Conservation (phyloP, 2,797 vertebrate genomes). For the Protosalanx chinensis region DNA sequence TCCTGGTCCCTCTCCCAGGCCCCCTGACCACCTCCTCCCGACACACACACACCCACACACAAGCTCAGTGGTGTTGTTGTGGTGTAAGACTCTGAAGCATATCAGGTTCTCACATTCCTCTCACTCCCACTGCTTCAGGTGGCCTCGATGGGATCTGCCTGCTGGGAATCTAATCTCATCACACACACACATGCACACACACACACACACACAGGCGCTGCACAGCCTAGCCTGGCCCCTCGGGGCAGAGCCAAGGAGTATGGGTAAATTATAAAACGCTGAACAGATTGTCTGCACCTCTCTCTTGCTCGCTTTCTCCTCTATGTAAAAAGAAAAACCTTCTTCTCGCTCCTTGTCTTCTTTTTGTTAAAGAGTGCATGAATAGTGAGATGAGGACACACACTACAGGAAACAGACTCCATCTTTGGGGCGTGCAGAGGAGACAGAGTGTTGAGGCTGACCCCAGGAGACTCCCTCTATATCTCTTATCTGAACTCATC, state of each 20-base stretch:
- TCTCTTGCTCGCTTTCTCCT: background rate
- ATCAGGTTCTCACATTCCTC: constrained; percentile 65
- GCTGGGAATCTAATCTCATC: constrained; percentile 63
- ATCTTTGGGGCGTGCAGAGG: too few species aligned
- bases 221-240: constrained; percentile 4
- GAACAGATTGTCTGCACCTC: constrained; percentile 14
- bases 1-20: too few species aligned
- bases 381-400: too few species aligned
- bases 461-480: background rate
- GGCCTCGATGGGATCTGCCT: constrained; percentile 51
- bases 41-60: constrained; percentile 19
- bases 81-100: constrained; percentile 43
- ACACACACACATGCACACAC: constrained; percentile 26
- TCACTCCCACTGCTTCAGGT: constrained; percentile 61
- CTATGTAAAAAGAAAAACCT: background rate
- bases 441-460: background rate
- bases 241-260: constrained; percentile 28
- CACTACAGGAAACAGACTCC: too few species aligned
- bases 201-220: background rate
- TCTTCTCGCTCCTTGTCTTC: too few species aligned
- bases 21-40: background rate
- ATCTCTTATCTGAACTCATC: background rate
- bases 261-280: constrained; percentile 38
- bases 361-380: too few species aligned
- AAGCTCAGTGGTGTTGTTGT: constrained; percentile 32